A percentile compares a stretch with the other conserved stretches of the same genome.
phyloP scores from a whole-genome alignment of 2,797 vertebrate genomes.

The Ceyx erithaca region DNA sequence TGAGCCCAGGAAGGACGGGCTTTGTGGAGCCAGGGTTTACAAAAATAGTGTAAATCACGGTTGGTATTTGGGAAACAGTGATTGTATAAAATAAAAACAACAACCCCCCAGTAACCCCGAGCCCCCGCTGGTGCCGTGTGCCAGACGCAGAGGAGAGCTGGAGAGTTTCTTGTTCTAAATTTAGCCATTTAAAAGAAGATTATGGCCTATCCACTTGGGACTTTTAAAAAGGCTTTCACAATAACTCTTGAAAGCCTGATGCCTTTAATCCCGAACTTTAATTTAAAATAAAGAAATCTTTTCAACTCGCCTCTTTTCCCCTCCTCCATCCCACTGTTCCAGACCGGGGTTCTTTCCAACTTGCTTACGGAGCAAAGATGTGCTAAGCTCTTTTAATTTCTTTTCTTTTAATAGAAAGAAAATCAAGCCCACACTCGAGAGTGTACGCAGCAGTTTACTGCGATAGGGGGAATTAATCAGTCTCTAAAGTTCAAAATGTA shows the following conservation, averaged over 20 bases:
- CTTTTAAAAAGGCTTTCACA: slow-evolving; percentile 76
- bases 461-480: slow-evolving; percentile 78
- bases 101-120: not conserved
- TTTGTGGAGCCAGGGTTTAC: not conserved
- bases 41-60: not conserved
- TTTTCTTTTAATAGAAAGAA: slow-evolving; percentile 74
- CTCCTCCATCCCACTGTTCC: not conserved
- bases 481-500: slow-evolving; percentile 76
- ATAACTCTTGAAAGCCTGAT: slow-evolving; percentile 73
- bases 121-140: not conserved
- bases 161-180: slow-evolving; percentile 70
- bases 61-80: not conserved
- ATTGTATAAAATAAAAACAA: not conserved
- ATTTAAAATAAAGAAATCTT: slow-evolving; percentile 84
- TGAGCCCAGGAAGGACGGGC: not conserved
- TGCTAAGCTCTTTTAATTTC: slow-evolving; percentile 77
- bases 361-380: slow-evolving; percentile 62
- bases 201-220: slow-evolving; percentile 75
- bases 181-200: slow-evolving; percentile 81
- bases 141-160: slow-evolving; percentile 24
- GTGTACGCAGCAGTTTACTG: slow-evolving; percentile 69
- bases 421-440: slow-evolving; percentile 74
- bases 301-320: slow-evolving; percentile 59
- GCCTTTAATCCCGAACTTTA: slow-evolving; percentile 82
- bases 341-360: slow-evolving; percentile 42